Evolutionary conservation across 2,888 invertebrate genomes (phyloP).

Genomic region (Eupsilia transversa): DNA sequence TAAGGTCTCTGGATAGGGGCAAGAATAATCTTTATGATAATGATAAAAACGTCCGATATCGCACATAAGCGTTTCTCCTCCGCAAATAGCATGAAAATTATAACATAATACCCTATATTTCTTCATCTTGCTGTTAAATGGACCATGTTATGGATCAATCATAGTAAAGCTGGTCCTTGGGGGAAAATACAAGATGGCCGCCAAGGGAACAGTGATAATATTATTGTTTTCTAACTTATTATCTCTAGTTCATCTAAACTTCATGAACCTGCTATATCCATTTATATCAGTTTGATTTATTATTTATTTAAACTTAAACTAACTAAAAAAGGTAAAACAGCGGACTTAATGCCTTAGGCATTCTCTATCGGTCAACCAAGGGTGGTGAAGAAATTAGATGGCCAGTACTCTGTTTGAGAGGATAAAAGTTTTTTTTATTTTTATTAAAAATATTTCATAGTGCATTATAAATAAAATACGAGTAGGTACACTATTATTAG

Average conservation of each 20-base stretch:
- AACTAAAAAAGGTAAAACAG: too few species aligned
- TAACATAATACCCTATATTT: conserved; percentile 2
- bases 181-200: conserved; percentile 32
- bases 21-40: background rate
- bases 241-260: background rate
- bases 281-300: background rate
- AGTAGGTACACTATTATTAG: too few species aligned
- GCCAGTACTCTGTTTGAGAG: too few species aligned
- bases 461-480: too few species aligned
- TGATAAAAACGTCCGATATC: background rate
- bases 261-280: background rate
- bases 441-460: too few species aligned
- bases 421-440: too few species aligned
- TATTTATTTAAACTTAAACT: too few species aligned
- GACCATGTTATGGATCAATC: conserved; percentile 37
- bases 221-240: conserved; percentile 7
- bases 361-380: too few species aligned
- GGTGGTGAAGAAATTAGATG: too few species aligned
- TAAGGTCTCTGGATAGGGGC: too few species aligned
- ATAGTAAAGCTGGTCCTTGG: conserved; percentile 21
- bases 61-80: background rate
- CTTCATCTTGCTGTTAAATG: conserved; percentile 39
- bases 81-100: background rate
- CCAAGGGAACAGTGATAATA: conserved; percentile 4
- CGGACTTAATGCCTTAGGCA: too few species aligned